Evolutionary conservation across 2,797 vertebrate species (phyloP).

Genomic region (Lagorchestes hirsutus): DNA sequence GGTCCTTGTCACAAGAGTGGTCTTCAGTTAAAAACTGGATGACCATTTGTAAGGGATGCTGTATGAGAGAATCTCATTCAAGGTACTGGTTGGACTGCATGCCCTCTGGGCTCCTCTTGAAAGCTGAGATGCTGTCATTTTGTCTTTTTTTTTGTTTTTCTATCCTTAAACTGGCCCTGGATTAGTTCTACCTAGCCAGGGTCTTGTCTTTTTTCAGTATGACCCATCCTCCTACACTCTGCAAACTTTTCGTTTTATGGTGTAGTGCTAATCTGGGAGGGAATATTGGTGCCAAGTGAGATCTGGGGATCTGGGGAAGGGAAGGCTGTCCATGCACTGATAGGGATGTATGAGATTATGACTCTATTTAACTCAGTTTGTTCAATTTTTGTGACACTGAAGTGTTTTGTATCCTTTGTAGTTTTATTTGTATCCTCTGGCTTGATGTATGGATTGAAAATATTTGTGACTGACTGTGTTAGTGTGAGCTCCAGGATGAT

Average conservation of each 20-base stretch:
- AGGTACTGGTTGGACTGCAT: neutral
- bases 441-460: neutral
- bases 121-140: neutral
- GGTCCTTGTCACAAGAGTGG: neutral
- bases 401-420: neutral
- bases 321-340: neutral
- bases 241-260: neutral
- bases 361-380: neutral
- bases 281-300: neutral
- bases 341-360: neutral
- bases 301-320: neutral
- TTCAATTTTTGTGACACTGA: neutral
- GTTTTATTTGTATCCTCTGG: neutral
- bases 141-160: neutral
- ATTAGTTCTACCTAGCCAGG: neutral
- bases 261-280: neutral
- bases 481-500: neutral
- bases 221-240: neutral
- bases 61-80: neutral
- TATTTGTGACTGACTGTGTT: neutral
- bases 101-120: neutral
- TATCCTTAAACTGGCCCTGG: neutral
- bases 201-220: neutral
- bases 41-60: neutral
- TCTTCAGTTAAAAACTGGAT: neutral